Conservation (phyloP, 2,113 vertebrate species). For the Hyla sarda region DNA sequence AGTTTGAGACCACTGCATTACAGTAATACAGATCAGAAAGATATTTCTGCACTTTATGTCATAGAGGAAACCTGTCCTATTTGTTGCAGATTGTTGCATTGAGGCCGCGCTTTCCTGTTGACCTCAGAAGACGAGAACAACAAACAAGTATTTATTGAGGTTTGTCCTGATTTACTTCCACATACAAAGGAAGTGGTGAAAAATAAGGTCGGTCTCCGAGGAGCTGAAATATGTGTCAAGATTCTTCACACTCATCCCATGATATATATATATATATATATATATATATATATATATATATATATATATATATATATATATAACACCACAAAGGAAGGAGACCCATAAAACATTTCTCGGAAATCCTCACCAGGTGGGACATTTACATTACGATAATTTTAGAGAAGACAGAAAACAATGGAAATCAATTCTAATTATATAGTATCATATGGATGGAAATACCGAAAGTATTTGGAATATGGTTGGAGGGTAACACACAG, state of each 20-base stretch:
- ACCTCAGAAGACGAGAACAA: constrained; percentile 16
- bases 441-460: no score
- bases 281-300: no score
- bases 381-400: background rate
- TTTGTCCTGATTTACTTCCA: background rate
- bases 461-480: no score
- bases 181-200: constrained; percentile 39
- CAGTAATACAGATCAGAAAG: no score
- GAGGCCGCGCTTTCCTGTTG: constrained; percentile 25
- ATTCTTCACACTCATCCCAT: background rate
- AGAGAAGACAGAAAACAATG: background rate
- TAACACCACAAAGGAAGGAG: background rate
- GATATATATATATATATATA: background rate
- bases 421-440: background rate
- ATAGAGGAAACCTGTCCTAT: background rate
- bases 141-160: constrained; percentile 38
- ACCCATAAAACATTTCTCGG: background rate
- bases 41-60: no score
- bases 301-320: no score
- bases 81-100: background rate
- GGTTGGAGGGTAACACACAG: no score
- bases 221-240: constrained; percentile 14
- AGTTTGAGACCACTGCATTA: no score
- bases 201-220: constrained; percentile 7
- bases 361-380: background rate